Base-by-base conservation (phyloP, 2,113 vertebrate species). In the Dicrurus megarhynchus region DNA sequence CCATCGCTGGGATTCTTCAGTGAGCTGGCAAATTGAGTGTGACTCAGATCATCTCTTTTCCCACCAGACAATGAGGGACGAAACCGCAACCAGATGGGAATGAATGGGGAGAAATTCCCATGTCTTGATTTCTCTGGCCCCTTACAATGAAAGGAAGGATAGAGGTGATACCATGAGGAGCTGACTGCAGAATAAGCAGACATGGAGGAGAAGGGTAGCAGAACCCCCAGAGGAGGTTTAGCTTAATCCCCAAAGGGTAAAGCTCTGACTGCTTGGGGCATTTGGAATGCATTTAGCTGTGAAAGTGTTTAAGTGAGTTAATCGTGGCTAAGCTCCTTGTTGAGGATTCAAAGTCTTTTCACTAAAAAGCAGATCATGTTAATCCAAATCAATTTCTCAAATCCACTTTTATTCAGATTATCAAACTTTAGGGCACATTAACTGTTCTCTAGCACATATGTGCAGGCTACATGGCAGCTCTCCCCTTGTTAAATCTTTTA, bases 351-450 rank as follows among this genome's bases (percentile, higher is more conserved):
- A 75, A 70, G 89, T 91, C 70, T 94, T 97, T 91, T 73, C 46
- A 22, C 61, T 92, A 41, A 89, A 94, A 91, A 79, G 87, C 93
- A 95, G 92, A 95, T 87, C 69, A 89, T 85, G 67, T 91, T 97
- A 97, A 97, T 96, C 94, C 96, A 93, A 93, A 96, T 91, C 85
- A 92, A 83, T 94, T 96, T 92, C 63, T 92, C 86, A 92, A 93
- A 96, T 96, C 91, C 84, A 70, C 83, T 96, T 93, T 93, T 84
- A 95, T 84, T 92, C 73, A 90, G 92, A 93, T 95, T 95, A 97
- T 89, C 89, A 93, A 93, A 89, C 84, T 56, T 89, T 23, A 63
- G 56, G 46, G 16, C 84, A 93, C 74, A 92, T 90, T 63, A 94
- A 90, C 90, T 56, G 63, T 56, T 91, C 74, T 85, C 33, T 52